Evolutionary conservation across 2,888 invertebrate genomes (phyloP).

Genomic region (Drosophila anceps): DNA sequence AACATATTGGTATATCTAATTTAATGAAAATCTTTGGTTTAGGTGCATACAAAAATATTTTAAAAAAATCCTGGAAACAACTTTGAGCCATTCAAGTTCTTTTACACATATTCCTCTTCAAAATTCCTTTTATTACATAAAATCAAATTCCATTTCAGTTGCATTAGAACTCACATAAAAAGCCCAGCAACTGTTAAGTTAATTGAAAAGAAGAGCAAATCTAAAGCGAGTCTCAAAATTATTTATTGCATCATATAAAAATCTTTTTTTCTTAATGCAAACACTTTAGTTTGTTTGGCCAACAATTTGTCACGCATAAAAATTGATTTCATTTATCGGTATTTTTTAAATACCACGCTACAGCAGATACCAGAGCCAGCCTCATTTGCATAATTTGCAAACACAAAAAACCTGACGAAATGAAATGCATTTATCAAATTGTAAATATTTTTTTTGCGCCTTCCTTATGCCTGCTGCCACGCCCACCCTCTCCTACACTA

Average conservation of each 20-base stretch:
- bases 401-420: slow-evolving; percentile 51
- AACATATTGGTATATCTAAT: background rate
- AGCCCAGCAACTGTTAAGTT: no score
- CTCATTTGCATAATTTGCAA: slow-evolving; percentile 72
- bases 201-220: background rate
- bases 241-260: background rate
- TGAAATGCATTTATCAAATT: slow-evolving; percentile 72
- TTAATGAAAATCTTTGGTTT: background rate
- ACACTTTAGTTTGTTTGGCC: slow-evolving; percentile 38
- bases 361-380: background rate
- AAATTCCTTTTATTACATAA: background rate
- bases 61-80: background rate
- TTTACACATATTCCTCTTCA: no score
- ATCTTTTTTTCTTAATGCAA: slow-evolving; percentile 19
- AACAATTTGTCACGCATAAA: slow-evolving; percentile 42
- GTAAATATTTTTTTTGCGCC: slow-evolving; percentile 24
- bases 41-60: no score
- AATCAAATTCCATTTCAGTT: background rate
- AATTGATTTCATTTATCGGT: slow-evolving; percentile 48
- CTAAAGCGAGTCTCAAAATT: background rate
- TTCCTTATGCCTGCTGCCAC: slow-evolving; percentile 25
- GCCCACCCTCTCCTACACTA: slow-evolving; percentile 6
- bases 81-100: background rate
- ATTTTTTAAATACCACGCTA: slow-evolving; percentile 5
- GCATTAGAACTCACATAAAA: background rate